Percentiles rank a stretch among this genome's conserved stretches.
These are phyloP conservation scores for Telenomus remus DNA, from an alignment of 1,140 invertebrate genomes.

Conservation along the genomic window DNA sequence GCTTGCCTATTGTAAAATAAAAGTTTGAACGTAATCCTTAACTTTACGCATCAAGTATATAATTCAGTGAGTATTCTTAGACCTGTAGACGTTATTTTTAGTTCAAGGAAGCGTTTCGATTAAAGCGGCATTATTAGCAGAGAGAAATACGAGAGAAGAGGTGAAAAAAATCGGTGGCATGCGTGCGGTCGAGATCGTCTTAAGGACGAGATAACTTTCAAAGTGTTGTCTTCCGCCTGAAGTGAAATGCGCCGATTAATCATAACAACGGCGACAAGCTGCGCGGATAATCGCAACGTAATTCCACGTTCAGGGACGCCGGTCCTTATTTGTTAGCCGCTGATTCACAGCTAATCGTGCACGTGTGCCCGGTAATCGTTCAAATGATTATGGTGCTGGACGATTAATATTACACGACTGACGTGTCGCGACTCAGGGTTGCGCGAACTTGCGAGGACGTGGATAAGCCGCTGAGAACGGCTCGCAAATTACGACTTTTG, in stretches of 20 bases:
- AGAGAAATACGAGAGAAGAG: no score
- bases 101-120: background rate
- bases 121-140: no score
- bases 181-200: no score
- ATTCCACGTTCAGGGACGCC: slow-evolving; percentile 36
- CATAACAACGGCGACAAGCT: slow-evolving; percentile 18
- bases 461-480: slow-evolving; percentile 15
- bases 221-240: background rate
- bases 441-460: slow-evolving; percentile 35
- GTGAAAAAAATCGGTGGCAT: no score
- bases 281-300: slow-evolving; percentile 33
- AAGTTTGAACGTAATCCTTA: no score
- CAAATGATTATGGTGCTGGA: slow-evolving; percentile 38
- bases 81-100: slow-evolving; percentile 10
- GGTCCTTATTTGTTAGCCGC: slow-evolving; percentile 45
- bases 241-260: slow-evolving; percentile 31
- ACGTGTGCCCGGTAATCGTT: slow-evolving; percentile 41
- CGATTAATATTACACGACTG: slow-evolving; percentile 36
- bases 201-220: no score
- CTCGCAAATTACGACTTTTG: slow-evolving; percentile 22
- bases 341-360: slow-evolving; percentile 61
- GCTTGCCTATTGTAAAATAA: background rate
- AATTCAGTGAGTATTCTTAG: background rate
- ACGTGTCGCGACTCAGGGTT: slow-evolving; percentile 45
- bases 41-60: no score